Evolutionary conservation across 92 coral and sea anemone genomes (phyloP), one percentile per base, ranked within the genome.

Genomic region (Epizoanthus rinbou): DNA sequence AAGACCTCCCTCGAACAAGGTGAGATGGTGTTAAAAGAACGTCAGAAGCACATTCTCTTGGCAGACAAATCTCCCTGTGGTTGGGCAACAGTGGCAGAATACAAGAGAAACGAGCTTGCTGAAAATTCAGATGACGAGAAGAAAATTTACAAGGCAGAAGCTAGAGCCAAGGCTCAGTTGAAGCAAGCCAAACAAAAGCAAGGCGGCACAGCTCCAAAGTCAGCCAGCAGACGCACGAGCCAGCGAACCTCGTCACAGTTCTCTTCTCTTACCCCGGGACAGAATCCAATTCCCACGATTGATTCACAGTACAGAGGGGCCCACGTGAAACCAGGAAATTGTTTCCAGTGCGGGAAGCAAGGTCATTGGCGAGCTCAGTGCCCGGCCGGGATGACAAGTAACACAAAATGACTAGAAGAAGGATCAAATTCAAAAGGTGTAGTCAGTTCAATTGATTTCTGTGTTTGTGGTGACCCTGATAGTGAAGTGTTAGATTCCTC

Each of bases 271-370:
- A 28, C 31, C 35, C 72, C 17, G 73, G 73, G 73, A 45, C 45
- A 67, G 45, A 23, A 22, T 23, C 73, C 47, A 23, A 6, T 67
- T 25, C 16, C 73, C 23, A 67, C 45, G 73, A 67, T 67, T 67
- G 43, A 28, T 8, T 67, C n/a, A n/a, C 73, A 31, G 43, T 67
- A 67, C 73, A 67, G n/a, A 14, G 18, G 23, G 3, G n/a, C 73
- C 75, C 2, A 69, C 17, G 19, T n/a, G 50, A 81, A 50, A 31
- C 76, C 85, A 3, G 85, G 85, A 19, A 81, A 54, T 21, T 81
- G 85, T 81, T 81, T 41, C 73, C 63, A 69, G 22, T 81, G 78
- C 31, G 85, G 85, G 62, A 81, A 81, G 24, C 15, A 43, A 52
- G 85, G 85, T 13, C 78, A 81, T 43, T 45, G 85, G 85, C 21